Percentiles rank a stretch among this genome's conserved stretches.
phyloP scores from a whole-genome alignment of 2,113 vertebrate species.

The Thamnaconus septentrionalis region DNA sequence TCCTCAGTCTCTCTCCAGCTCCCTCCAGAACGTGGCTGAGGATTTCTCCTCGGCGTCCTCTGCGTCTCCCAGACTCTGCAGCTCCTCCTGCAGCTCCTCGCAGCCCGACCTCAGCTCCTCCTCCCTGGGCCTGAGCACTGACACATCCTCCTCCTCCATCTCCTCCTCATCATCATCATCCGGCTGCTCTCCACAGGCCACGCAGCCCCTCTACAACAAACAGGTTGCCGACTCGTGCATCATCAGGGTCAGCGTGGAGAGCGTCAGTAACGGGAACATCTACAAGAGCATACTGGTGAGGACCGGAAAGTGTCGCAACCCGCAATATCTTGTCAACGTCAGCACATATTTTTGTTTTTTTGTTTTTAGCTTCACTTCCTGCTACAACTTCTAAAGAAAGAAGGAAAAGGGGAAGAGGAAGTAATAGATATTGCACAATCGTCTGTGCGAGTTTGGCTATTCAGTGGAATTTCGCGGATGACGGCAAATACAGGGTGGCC shows the following conservation, averaged over 20 bases:
- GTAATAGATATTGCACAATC: not conserved
- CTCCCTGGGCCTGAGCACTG: constrained; percentile 28
- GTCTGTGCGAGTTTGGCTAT: not conserved
- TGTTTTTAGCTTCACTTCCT: no score
- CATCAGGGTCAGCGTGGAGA: constrained; percentile 84
- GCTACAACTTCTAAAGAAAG: no score
- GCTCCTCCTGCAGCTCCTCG: constrained; percentile 64
- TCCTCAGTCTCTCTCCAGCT: constrained; percentile 56
- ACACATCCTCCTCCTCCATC: constrained; percentile 7
- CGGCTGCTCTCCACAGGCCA: constrained; percentile 38
- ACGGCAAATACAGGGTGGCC: no score
- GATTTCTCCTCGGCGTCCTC: constrained; percentile 69
- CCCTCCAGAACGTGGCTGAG: constrained; percentile 77
- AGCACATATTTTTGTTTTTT: not conserved
- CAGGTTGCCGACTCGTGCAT: constrained; percentile 80
- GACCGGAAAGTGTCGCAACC: not conserved
- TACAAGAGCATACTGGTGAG: constrained; percentile 90
- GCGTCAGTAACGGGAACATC: constrained; percentile 79
- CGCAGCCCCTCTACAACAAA: constrained; percentile 70
- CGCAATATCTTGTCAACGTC: not conserved
- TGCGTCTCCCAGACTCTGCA: constrained; percentile 36
- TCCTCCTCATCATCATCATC: constrained; percentile 7
- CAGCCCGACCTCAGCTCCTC: constrained; percentile 63
- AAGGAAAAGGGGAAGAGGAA: not conserved
- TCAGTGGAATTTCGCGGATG: no score